phyloP scores from a whole-genome alignment of 1,140 invertebrate genomes.

The Acromyrmex heyeri region DNA sequence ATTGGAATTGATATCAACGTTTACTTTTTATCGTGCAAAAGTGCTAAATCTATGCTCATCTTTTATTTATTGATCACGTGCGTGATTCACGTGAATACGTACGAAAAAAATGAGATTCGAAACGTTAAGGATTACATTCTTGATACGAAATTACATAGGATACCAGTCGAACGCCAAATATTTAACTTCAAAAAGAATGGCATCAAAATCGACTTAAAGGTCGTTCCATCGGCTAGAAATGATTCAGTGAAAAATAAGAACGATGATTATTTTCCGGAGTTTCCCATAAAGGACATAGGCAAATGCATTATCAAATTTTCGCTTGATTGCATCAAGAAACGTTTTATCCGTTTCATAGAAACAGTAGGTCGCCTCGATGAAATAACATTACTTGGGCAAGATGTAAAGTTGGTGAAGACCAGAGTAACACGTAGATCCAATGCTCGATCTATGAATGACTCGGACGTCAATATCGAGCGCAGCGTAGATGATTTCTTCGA shows the following conservation, averaged over 20 bases:
- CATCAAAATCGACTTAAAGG: constrained; percentile 79
- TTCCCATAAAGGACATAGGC: constrained; percentile 81
- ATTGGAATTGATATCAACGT: background rate
- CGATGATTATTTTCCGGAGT: constrained; percentile 78
- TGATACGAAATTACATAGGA: constrained; percentile 22
- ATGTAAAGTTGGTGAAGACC: constrained; percentile 86
- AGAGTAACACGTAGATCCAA: background rate
- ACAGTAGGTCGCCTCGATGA: constrained; percentile 85
- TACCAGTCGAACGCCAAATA: constrained; percentile 67
- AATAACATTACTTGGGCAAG: constrained; percentile 86
- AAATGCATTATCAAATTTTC: constrained; percentile 85
- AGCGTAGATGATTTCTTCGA: constrained; percentile 87
- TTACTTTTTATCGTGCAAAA: background rate
- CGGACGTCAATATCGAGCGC: constrained; percentile 85
- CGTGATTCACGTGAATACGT: constrained; percentile 37
- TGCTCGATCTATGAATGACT: constrained; percentile 27
- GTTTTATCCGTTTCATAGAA: constrained; percentile 86
- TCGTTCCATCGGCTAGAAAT: constrained; percentile 75
- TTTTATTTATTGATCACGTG: constrained; percentile 23
- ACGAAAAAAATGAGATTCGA: constrained; percentile 8
- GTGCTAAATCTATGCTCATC: constrained; percentile 44
- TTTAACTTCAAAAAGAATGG: constrained; percentile 82
- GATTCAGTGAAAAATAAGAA: constrained; percentile 9
- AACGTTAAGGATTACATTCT: constrained; percentile 32
- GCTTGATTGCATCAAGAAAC: constrained; percentile 86